Evolutionary conservation across 2,113 vertebrate genomes (phyloP).

Genomic region (Salvelinus alpinus): DNA sequence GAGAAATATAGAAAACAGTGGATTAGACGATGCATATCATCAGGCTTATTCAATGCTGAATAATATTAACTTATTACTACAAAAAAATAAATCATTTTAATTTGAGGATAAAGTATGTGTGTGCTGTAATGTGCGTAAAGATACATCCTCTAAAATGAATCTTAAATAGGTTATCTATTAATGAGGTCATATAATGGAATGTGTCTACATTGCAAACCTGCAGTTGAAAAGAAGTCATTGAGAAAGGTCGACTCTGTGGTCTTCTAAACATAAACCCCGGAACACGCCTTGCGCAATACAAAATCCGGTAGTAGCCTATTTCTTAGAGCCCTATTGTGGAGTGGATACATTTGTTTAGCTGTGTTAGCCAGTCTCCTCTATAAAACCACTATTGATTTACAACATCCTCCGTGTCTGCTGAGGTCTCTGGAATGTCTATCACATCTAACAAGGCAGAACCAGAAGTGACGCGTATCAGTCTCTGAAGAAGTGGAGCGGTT

Average conservation of each 20-base stretch:
- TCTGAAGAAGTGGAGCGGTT: slow-evolving; percentile 45
- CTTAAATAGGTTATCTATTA: slow-evolving; percentile 10
- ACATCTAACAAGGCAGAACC: slow-evolving; percentile 22
- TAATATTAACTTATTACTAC: slow-evolving; percentile 21
- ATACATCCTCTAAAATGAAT: slow-evolving; percentile 1
- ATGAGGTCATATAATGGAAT: slow-evolving; percentile 16
- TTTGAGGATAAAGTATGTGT: slow-evolving; percentile 42
- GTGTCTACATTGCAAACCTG: slow-evolving; percentile 1
- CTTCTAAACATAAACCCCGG: neutral
- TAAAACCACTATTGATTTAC: slow-evolving; percentile 13
- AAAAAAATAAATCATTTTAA: slow-evolving; percentile 46
- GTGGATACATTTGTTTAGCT: slow-evolving; percentile 31
- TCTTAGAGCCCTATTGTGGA: slow-evolving; percentile 4
- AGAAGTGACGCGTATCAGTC: slow-evolving; percentile 43
- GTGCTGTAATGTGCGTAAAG: slow-evolving; percentile 47
- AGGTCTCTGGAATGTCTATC: slow-evolving; percentile 26
- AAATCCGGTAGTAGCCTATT: slow-evolving; percentile 10
- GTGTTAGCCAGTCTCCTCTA: slow-evolving; percentile 12
- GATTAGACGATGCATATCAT: slow-evolving; percentile 69
- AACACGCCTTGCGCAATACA: slow-evolving; percentile 9
- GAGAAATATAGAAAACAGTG: slow-evolving; percentile 47
- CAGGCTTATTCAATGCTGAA: slow-evolving; percentile 49
- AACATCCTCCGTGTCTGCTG: slow-evolving; percentile 9
- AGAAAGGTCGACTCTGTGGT: neutral
- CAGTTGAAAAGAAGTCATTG: neutral